Percentiles rank a stretch among this genome's conserved stretches.
phyloP scores from a whole-genome alignment of 2,113 vertebrate genomes.

The Leuciscus idus region DNA sequence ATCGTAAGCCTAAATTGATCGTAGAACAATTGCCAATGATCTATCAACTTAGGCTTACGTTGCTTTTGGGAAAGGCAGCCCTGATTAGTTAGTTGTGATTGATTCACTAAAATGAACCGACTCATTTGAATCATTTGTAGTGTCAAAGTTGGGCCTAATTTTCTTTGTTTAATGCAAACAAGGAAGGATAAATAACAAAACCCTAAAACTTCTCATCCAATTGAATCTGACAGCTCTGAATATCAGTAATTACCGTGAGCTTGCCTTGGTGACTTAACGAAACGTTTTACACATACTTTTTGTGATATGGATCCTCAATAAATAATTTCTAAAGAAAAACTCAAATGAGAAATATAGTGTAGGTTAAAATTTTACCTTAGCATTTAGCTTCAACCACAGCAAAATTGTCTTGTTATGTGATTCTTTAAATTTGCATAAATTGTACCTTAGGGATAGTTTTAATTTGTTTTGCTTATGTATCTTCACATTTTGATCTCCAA shows the following conservation, averaged over 20 bases:
- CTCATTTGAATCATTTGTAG: too few relatives aligned
- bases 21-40: too few relatives aligned
- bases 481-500: constrained; percentile 78
- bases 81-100: too few relatives aligned
- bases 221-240: too few relatives aligned
- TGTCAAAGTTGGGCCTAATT: too few relatives aligned
- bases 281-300: too few relatives aligned
- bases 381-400: neutral
- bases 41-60: too few relatives aligned
- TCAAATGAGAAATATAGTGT: neutral
- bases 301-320: neutral
- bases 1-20: too few relatives aligned
- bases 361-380: neutral
- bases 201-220: neutral
- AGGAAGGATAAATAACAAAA: neutral
- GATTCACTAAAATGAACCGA: too few relatives aligned
- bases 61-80: too few relatives aligned
- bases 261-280: too few relatives aligned
- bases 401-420: neutral
- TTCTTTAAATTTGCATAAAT: neutral
- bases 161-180: neutral
- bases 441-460: neutral
- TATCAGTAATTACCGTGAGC: too few relatives aligned
- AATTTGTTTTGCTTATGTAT: constrained; percentile 56
- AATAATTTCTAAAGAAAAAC: neutral